A percentile compares a stretch with the other conserved stretches of the same genome.
These are phyloP conservation scores for Yponomeuta plumbellus DNA, from an alignment of 2,888 invertebrate species.

Conservation along the genomic window DNA sequence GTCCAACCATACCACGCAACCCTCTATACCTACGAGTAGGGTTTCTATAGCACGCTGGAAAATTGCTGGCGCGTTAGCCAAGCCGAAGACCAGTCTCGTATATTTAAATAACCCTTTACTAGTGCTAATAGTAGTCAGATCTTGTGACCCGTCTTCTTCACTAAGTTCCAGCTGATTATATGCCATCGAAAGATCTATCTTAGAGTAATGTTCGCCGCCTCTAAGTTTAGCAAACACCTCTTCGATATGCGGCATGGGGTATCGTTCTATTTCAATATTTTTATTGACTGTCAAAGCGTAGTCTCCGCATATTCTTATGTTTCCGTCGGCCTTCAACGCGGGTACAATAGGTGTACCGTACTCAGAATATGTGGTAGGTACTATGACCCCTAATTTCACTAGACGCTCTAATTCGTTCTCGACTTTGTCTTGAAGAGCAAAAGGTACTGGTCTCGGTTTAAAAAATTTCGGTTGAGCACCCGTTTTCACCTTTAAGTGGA, in stretches of 20 bases:
- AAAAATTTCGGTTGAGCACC: constrained; percentile 24
- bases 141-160: constrained; percentile 21
- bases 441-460: constrained; percentile 31
- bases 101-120: constrained; percentile 22
- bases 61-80: constrained; percentile 12
- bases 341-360: constrained; percentile 22
- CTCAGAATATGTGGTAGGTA: too few species aligned
- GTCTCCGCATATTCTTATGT: constrained; percentile 27
- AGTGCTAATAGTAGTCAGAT: constrained; percentile 25
- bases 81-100: constrained; percentile 8
- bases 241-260: constrained; percentile 29
- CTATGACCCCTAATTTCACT: constrained; percentile 10
- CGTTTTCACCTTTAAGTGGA: constrained; percentile 22
- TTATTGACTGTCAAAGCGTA: constrained; percentile 28
- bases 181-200: constrained; percentile 25
- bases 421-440: constrained; percentile 29
- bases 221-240: constrained; percentile 28
- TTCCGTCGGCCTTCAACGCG: constrained; percentile 25
- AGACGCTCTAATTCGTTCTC: constrained; percentile 20
- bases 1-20: neutral
- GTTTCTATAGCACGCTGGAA: constrained; percentile 12
- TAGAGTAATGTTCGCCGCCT: constrained; percentile 25
- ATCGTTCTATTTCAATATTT: constrained; percentile 24
- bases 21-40: constrained; percentile 2
- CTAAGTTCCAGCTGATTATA: constrained; percentile 23